Percentiles rank a stretch among this genome's conserved stretches.
Conservation (phyloP, 2,113 vertebrate genomes). For the Chelonoidis abingdonii region DNA sequence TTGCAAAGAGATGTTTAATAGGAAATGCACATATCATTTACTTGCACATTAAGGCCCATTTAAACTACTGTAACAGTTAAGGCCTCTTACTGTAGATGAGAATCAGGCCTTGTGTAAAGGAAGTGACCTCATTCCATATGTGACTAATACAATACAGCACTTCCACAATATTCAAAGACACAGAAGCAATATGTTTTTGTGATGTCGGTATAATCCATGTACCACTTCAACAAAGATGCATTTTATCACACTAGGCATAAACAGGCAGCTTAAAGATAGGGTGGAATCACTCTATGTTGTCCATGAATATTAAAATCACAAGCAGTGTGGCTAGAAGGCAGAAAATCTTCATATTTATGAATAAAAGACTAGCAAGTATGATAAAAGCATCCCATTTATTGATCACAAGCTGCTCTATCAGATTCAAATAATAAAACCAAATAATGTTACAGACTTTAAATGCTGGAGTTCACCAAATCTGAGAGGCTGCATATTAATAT, state of each 20-base stretch:
- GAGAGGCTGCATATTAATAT: rapidly evolving
- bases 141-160: not conserved
- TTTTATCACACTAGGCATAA: not conserved
- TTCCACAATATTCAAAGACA: not conserved
- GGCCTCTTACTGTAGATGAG: not conserved
- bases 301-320: not conserved
- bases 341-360: not conserved
- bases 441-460: not conserved
- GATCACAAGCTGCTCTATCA: rapidly evolving
- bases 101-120: not conserved
- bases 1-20: not conserved
- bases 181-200: not conserved
- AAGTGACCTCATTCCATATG: not conserved
- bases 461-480: not conserved
- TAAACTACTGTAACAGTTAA: not conserved
- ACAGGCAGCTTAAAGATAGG: not conserved
- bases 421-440: not conserved
- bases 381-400: not conserved
- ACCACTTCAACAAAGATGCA: not conserved
- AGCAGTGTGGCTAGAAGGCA: not conserved
- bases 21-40: not conserved
- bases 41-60: not conserved
- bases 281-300: not conserved
- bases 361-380: not conserved
- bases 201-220: not conserved